Conservation (phyloP, 2,113 vertebrate genomes). For the Corapipo altera region DNA sequence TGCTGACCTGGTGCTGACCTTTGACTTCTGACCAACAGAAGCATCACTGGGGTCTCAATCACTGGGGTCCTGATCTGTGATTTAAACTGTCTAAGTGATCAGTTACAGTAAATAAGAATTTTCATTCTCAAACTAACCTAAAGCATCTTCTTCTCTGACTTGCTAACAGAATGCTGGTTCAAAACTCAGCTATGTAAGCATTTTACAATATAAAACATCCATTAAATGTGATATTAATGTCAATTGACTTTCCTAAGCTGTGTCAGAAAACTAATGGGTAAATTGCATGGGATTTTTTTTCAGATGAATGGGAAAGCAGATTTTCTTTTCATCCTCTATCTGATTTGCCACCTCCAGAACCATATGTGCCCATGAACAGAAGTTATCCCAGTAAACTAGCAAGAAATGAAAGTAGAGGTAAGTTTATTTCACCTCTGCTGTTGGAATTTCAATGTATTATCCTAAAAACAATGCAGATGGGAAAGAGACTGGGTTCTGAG, state of each 20-base stretch:
- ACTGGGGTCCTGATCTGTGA: not conserved
- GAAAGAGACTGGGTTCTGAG: not conserved
- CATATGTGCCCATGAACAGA: constrained; percentile 85
- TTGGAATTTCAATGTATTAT: not conserved
- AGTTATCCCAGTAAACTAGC: constrained; percentile 92
- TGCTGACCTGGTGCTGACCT: no score
- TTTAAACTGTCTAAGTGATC: not conserved
- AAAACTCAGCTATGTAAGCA: not conserved
- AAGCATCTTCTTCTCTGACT: not conserved
- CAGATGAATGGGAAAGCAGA: constrained; percentile 95
- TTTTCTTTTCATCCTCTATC: constrained; percentile 93
- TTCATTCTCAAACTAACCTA: not conserved
- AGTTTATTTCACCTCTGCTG: constrained; percentile 50
- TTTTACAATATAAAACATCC: not conserved
- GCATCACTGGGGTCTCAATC: no score
- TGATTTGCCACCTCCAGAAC: constrained; percentile 93
- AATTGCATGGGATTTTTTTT: constrained; percentile 3
- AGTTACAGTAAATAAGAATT: not conserved
- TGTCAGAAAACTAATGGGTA: not conserved
- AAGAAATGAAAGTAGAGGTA: constrained; percentile 87
- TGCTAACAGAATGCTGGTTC: not conserved
- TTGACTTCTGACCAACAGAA: no score
- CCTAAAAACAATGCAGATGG: not conserved
- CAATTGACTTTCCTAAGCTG: not conserved
- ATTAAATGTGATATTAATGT: not conserved